A percentile compares a stretch with the other conserved stretches of the same genome.
Evolutionary conservation across 2,888 invertebrate genomes (phyloP).

Genomic region (Latrodectus hesperus): DNA sequence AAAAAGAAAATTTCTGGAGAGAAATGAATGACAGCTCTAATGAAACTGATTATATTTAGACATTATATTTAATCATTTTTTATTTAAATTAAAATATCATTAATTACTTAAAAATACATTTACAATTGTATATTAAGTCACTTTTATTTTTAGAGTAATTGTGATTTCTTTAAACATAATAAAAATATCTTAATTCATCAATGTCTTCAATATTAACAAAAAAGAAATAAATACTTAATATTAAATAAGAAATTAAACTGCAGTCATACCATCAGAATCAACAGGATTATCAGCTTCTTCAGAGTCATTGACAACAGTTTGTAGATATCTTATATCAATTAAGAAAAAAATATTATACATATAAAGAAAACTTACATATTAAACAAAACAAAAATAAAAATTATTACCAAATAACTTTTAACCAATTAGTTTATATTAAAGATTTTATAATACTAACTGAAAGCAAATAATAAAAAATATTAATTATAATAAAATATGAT

Average conservation of each 20-base stretch:
- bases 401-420: neutral
- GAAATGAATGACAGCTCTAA: no score
- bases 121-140: no score
- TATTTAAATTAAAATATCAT: no score
- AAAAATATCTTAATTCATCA: no score
- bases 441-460: neutral
- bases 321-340: slow-evolving; percentile 77
- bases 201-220: neutral
- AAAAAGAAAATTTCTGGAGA: no score
- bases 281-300: slow-evolving; percentile 79
- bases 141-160: no score
- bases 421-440: neutral
- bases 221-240: slow-evolving; percentile 31
- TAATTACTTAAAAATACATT: no score
- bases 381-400: neutral
- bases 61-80: no score
- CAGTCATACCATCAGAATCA: slow-evolving; percentile 79
- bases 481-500: neutral
- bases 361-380: neutral
- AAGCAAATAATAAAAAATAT: neutral
- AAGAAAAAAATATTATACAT: neutral
- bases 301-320: slow-evolving; percentile 80
- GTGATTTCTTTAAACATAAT: no score
- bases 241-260: slow-evolving; percentile 11
- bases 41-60: no score